A percentile compares a stretch with the other conserved stretches of the same genome.
These are phyloP conservation scores for Vandiemenella viatica DNA, from an alignment of 2,888 invertebrate genomes.

Conservation along the genomic window DNA sequence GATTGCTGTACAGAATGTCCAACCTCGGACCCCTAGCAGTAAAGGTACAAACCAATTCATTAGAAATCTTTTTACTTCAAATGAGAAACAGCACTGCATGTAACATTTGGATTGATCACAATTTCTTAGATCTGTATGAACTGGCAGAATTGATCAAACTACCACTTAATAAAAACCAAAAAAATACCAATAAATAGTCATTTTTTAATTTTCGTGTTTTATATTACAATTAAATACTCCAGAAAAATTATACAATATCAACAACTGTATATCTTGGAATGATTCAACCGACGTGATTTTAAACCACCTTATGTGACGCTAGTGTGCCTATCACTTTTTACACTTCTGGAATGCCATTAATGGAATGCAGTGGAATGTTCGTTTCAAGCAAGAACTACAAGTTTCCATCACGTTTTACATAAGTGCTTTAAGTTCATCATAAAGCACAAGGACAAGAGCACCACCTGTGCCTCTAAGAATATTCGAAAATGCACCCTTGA, in stretches of 20 bases:
- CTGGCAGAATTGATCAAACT: too few species aligned
- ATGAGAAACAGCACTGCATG: too few species aligned
- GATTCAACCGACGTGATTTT: neutral
- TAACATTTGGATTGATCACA: too few species aligned
- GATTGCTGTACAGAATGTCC: too few species aligned
- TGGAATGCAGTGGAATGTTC: neutral
- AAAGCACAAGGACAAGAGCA: slow-evolving; percentile 84
- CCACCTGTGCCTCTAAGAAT: slow-evolving; percentile 87
- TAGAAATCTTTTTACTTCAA: too few species aligned
- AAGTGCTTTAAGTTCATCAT: slow-evolving; percentile 70
- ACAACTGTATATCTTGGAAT: neutral
- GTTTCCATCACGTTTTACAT: slow-evolving; percentile 16
- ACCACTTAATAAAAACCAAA: too few species aligned
- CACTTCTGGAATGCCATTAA: neutral
- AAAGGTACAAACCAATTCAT: too few species aligned
- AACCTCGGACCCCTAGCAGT: too few species aligned
- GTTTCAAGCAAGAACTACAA: neutral
- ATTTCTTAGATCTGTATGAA: too few species aligned
- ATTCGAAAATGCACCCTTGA: slow-evolving; percentile 93
- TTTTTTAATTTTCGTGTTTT: neutral
- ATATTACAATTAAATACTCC: neutral
- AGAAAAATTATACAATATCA: neutral
- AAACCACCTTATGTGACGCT: neutral
- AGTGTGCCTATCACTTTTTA: neutral
- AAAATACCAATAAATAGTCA: too few species aligned